These are phyloP conservation scores for Dasyurus viverrinus DNA, from an alignment of 2,113 vertebrate genomes.

Conservation along the genomic window DNA sequence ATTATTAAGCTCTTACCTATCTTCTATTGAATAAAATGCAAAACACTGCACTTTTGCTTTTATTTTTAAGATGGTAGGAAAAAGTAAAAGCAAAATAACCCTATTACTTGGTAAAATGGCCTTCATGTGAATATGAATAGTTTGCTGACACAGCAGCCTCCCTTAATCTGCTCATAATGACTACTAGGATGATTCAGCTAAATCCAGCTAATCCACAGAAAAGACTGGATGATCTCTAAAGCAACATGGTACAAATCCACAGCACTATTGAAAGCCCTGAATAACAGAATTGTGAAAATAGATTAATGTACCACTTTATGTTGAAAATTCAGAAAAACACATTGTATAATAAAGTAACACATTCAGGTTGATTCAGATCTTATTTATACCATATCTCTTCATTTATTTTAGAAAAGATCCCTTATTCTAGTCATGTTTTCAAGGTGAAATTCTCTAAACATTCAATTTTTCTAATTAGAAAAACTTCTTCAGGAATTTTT, in stretches of 20 bases:
- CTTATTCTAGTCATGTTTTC: background rate
- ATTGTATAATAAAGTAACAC: background rate
- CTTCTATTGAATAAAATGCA: slow-evolving; percentile 50
- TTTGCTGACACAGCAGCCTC: slow-evolving; percentile 69
- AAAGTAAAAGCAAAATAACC: slow-evolving; percentile 37
- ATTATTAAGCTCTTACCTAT: slow-evolving; percentile 19
- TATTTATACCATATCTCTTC: background rate
- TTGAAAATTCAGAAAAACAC: background rate
- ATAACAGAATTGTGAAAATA: background rate
- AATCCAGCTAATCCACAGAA: slow-evolving; percentile 72
- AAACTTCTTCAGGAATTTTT: background rate
- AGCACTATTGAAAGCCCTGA: background rate
- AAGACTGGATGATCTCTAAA: slow-evolving; percentile 34
- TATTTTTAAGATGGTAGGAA: slow-evolving; percentile 72
- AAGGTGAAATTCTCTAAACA: background rate
- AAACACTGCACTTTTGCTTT: slow-evolving; percentile 58
- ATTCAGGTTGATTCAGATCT: background rate
- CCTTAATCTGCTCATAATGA: slow-evolving; percentile 70
- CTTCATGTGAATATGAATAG: slow-evolving; percentile 12
- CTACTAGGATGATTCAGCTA: slow-evolving; percentile 73
- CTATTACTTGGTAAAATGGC: slow-evolving; percentile 45
- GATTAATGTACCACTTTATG: background rate
- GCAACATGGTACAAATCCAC: background rate
- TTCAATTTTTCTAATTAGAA: background rate
- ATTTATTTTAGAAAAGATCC: background rate